Evolutionary conservation across 2,888 invertebrate species (phyloP).

Genomic region (Ariolimax columbianus): DNA sequence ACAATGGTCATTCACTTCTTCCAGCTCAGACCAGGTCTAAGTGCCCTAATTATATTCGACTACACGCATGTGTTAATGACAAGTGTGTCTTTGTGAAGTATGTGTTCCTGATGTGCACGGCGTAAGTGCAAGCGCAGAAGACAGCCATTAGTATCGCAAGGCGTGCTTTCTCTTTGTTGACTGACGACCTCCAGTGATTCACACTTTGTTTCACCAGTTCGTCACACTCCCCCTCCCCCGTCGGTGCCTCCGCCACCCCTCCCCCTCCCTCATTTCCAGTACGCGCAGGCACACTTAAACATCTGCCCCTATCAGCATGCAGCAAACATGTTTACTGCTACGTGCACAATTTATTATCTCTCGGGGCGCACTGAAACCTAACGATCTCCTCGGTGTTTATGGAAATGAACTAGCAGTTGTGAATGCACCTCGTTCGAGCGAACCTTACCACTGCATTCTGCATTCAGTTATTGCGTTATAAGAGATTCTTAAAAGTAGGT

Average conservation of each 20-base stretch:
- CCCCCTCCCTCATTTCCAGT: neutral
- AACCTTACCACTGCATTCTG: neutral
- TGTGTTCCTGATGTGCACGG: neutral
- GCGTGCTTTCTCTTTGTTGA: conserved; percentile 15
- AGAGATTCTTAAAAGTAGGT: neutral
- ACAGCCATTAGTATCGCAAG: neutral
- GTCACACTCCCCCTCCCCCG: neutral
- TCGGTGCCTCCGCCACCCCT: neutral
- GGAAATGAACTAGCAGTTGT: neutral
- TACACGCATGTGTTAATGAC: neutral
- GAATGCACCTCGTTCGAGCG: neutral
- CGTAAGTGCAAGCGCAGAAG: neutral
- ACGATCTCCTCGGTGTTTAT: neutral
- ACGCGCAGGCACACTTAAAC: neutral
- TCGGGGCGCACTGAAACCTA: neutral
- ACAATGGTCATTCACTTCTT: too few relatives aligned
- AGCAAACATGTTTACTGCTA: neutral
- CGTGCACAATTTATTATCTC: neutral
- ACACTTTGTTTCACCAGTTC: neutral
- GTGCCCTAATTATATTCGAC: too few relatives aligned
- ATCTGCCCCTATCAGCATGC: neutral
- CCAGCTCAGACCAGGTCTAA: too few relatives aligned
- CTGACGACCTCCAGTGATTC: neutral
- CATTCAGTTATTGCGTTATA: neutral
- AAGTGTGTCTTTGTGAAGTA: neutral